A percentile compares a stretch with the other conserved stretches of the same genome.
These are phyloP conservation scores for Phaonia tiefii DNA, from an alignment of 2,888 invertebrate species.

Conservation along the genomic window DNA sequence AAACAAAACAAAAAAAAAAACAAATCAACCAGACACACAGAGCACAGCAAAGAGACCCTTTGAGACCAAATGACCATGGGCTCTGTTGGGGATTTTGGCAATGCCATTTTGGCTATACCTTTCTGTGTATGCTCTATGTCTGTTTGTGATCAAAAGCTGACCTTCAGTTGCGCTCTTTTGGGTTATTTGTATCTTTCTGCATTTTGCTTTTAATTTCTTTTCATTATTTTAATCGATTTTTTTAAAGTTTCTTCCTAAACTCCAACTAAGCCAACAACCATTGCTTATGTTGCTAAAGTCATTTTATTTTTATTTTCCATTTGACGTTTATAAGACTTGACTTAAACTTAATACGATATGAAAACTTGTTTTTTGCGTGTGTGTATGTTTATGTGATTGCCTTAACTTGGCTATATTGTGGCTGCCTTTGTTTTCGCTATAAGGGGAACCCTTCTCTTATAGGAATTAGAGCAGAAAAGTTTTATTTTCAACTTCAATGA, in stretches of 20 bases:
- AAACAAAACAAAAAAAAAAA: too few species aligned
- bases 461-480: conserved; percentile 63
- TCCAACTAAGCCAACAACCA: not conserved
- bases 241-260: too few species aligned
- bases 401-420: not conserved
- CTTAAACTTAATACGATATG: conserved; percentile 50
- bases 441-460: conserved; percentile 26
- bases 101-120: too few species aligned
- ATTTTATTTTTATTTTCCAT: not conserved
- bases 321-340: conserved; percentile 59
- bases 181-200: conserved; percentile 62
- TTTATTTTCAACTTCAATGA: conserved; percentile 57
- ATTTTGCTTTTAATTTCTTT: conserved; percentile 66
- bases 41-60: too few species aligned
- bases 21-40: too few species aligned
- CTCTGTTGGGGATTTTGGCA: too few species aligned
- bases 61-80: too few species aligned
- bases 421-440: not conserved
- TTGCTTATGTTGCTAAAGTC: not conserved
- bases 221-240: conserved; percentile 64
- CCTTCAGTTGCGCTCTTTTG: conserved; percentile 51
- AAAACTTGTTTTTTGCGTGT: conserved; percentile 18
- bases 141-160: conserved; percentile 30
- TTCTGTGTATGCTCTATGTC: too few species aligned
- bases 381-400: too few species aligned